Evolutionary conservation across 2,113 vertebrate species (phyloP).

Genomic region (Thamnaconus septentrionalis): DNA sequence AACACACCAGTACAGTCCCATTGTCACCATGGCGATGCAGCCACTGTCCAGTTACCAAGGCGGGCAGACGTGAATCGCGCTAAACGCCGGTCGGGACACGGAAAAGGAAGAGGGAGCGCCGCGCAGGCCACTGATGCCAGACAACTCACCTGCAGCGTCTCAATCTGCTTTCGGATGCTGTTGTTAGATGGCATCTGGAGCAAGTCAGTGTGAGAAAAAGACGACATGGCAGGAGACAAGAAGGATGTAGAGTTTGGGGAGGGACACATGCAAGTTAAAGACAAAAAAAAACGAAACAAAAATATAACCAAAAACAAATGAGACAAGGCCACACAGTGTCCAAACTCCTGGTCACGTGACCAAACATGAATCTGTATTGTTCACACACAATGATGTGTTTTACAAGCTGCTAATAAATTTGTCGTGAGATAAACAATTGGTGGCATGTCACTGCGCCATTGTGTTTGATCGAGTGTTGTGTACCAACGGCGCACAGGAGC

Average conservation of each 20-base stretch:
- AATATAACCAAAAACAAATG: constrained; percentile 35
- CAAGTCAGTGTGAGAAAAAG: constrained; percentile 89
- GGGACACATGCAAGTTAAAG: constrained; percentile 75
- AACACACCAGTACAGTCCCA: constrained; percentile 4
- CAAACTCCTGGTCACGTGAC: constrained; percentile 20
- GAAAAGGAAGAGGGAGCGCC: constrained; percentile 17
- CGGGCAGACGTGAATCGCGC: background rate
- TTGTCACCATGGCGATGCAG: constrained; percentile 6
- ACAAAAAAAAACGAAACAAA: constrained; percentile 61
- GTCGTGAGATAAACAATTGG: background rate
- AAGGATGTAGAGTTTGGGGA: constrained; percentile 71
- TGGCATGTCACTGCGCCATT: constrained; percentile 11
- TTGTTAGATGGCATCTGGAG: constrained; percentile 99
- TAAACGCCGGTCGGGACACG: constrained; percentile 22
- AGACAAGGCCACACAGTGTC: constrained; percentile 16
- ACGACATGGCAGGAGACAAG: constrained; percentile 77
- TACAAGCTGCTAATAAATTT: constrained; percentile 14
- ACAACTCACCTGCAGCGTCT: constrained; percentile 98
- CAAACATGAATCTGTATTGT: background rate
- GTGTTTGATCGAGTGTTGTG: constrained; percentile 22
- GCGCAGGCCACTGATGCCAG: constrained; percentile 36
- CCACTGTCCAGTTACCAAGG: background rate
- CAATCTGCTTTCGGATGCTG: constrained; percentile 99
- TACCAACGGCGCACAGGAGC: background rate
- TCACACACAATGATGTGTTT: constrained; percentile 37